A percentile compares a stretch with the other conserved stretches of the same genome.
Evolutionary conservation across 1,140 invertebrate species (phyloP).

Genomic region (Ptiloglossa arizonensis): DNA sequence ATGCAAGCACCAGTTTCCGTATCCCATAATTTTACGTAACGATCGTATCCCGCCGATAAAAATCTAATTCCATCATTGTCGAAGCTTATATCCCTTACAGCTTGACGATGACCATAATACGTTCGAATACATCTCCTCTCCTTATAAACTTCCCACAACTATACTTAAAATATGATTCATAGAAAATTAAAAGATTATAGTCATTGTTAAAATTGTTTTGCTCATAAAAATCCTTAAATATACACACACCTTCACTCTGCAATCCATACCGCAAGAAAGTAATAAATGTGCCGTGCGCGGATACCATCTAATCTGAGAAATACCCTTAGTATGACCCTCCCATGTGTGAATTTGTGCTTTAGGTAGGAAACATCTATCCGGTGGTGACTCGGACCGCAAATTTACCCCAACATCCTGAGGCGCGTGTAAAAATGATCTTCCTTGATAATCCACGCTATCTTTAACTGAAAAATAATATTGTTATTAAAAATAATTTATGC

Average conservation of each 20-base stretch:
- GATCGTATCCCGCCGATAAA: slow-evolving; percentile 95
- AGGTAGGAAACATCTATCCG: slow-evolving; percentile 98
- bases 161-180: slow-evolving; percentile 77
- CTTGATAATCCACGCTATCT: slow-evolving; percentile 97
- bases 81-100: slow-evolving; percentile 97
- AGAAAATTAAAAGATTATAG: slow-evolving; percentile 63
- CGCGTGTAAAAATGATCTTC: slow-evolving; percentile 95
- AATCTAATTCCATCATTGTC: slow-evolving; percentile 97
- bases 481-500: neutral
- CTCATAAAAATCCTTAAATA: neutral
- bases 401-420: slow-evolving; percentile 98
- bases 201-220: slow-evolving; percentile 7
- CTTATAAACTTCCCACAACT: slow-evolving; percentile 99
- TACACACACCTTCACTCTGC: slow-evolving; percentile 91
- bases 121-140: slow-evolving; percentile 96
- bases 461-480: slow-evolving; percentile 86
- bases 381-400: slow-evolving; percentile 94
- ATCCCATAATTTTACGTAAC: slow-evolving; percentile 99
- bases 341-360: slow-evolving; percentile 98
- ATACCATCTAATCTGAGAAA: slow-evolving; percentile 97
- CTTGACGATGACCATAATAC: slow-evolving; percentile 98
- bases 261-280: slow-evolving; percentile 98
- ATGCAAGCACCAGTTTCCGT: slow-evolving; percentile 98
- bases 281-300: slow-evolving; percentile 97
- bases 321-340: slow-evolving; percentile 98